Percentiles rank a stretch among this genome's conserved stretches.
Evolutionary conservation across 2,888 invertebrate genomes (phyloP).

Genomic region (Hermaeophaga mercurialis): DNA sequence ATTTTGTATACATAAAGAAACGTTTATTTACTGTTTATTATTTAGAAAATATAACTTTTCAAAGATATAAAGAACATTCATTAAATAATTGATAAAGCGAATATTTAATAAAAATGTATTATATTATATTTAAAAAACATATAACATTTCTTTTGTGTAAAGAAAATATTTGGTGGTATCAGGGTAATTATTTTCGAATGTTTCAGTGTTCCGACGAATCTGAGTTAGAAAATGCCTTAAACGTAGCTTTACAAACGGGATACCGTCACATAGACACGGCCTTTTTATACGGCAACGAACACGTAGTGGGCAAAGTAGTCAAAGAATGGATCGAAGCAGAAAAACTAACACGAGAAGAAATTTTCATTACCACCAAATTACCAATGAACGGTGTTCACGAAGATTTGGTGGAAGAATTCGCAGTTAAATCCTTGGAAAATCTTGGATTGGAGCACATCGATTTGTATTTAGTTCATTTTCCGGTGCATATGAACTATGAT

Average conservation of each 20-base stretch:
- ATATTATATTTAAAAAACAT: too few relatives aligned
- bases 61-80: too few relatives aligned
- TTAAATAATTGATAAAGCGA: too few relatives aligned
- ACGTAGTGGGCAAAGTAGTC: conserved; percentile 71
- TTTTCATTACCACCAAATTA: conserved; percentile 83
- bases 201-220: conserved; percentile 63
- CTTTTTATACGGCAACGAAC: conserved; percentile 75
- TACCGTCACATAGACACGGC: conserved; percentile 84
- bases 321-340: conserved; percentile 71
- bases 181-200: not conserved
- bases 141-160: too few relatives aligned
- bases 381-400: conserved; percentile 60
- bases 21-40: too few relatives aligned
- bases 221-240: conserved; percentile 68
- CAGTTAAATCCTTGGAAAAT: conserved; percentile 40
- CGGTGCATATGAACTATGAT: conserved; percentile 31
- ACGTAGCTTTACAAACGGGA: conserved; percentile 71
- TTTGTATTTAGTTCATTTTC: conserved; percentile 45
- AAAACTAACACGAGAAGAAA: conserved; percentile 67
- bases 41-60: too few relatives aligned
- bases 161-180: too few relatives aligned
- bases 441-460: conserved; percentile 44
- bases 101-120: too few relatives aligned
- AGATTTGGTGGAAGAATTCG: conserved; percentile 36
- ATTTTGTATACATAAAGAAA: too few relatives aligned